Base-by-base conservation (phyloP, 2,888 invertebrate species). In the Catocala fraxini region DNA sequence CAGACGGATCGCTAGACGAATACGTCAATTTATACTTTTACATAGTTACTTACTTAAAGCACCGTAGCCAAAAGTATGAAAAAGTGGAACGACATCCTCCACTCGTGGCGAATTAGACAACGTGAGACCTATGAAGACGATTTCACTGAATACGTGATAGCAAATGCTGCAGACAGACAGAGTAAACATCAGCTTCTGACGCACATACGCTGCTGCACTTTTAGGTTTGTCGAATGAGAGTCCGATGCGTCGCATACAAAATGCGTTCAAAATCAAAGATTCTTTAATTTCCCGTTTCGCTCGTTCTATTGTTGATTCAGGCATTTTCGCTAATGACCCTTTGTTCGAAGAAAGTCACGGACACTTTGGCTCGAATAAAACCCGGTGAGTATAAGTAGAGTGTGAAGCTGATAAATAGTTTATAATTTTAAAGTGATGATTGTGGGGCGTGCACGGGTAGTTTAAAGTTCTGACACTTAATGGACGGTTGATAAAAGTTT, bases 21-120 rank as follows among this genome's bases (percentile, higher is more conserved):
- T 66, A 65, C 39, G 56, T 70, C 63, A 66, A 58, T 62, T 57
- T 59, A 66, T 68, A 67, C 54, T 73, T 66, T 67, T 67, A 68
- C 70, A 65, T 63, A 65, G 74, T 62, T 79, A 86, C 92, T 90
- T 83, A 93, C 93, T 90, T 79, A 93, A 85, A 77, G 86, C 82
- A 59, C 92, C 93, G 79, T 93, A 94, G 65, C 93, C 93, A 77
- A 92, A 90, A 70, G 90, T 91, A 74, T 93, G 93, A 64, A 93
- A 89, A 80, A 92, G 87, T 73, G 92, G 93, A 65, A 94, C 92
- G 66, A 93, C 90, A 68, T 92, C 89, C 81, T 94, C 93, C 49
- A 94, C 88, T 77, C 86, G 85, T 73, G 93, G 92, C 67, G 92
- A 89, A 81, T 89, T 87, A 42, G 86, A 81, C 79, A 93, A 85